Conservation (phyloP, 2,113 vertebrate species). For the Stegastes partitus region DNA sequence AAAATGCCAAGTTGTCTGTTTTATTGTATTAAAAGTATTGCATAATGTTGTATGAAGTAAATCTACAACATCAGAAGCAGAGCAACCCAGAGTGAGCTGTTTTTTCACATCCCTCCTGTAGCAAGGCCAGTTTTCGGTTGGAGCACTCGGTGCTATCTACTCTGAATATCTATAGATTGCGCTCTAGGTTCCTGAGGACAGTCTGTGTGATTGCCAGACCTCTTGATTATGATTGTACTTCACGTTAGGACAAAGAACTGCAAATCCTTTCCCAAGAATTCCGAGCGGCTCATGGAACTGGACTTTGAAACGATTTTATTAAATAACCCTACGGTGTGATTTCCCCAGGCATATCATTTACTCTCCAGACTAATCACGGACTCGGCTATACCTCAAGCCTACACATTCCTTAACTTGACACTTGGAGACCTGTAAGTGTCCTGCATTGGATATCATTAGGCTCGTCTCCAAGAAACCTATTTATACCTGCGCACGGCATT, state of each 20-base stretch:
- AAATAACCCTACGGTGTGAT: conserved; percentile 25
- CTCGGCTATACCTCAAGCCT: conserved; percentile 28
- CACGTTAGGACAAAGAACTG: not conserved
- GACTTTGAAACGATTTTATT: conserved; percentile 35
- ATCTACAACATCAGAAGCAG: too few relatives aligned
- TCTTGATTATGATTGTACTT: not conserved
- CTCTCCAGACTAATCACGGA: conserved; percentile 39
- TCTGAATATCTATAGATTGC: too few relatives aligned
- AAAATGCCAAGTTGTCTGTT: too few relatives aligned
- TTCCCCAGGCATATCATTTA: conserved; percentile 44
- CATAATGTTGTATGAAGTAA: too few relatives aligned
- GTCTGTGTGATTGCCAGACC: not conserved
- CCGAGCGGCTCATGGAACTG: not conserved
- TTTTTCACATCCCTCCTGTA: too few relatives aligned
- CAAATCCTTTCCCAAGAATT: conserved; percentile 21
- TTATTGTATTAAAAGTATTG: too few relatives aligned
- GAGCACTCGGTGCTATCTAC: too few relatives aligned
- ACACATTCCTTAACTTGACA: conserved; percentile 61
- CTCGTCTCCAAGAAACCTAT: conserved; percentile 49
- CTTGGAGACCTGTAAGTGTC: conserved; percentile 47
- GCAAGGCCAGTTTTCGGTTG: too few relatives aligned
- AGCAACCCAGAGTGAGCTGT: too few relatives aligned
- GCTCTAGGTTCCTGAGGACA: not conserved
- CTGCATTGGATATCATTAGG: conserved; percentile 53
- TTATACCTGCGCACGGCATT: conserved; percentile 43